Evolutionary conservation across 2,113 vertebrate genomes (phyloP).

Genomic region (Psophia crepitans): DNA sequence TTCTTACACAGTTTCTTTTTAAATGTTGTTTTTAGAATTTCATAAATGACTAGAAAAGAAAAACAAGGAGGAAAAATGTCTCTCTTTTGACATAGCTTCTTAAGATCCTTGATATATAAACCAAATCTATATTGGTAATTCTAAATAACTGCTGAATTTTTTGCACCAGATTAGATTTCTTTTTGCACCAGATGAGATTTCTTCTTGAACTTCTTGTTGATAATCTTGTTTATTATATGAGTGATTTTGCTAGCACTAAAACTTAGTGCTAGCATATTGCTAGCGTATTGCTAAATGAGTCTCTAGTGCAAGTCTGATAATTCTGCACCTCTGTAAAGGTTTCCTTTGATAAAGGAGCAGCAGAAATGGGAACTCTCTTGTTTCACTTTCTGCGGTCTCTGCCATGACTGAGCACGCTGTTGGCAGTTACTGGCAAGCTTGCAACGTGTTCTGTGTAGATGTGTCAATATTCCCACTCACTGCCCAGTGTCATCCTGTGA

Average conservation of each 20-base stretch:
- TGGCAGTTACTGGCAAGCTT: neutral
- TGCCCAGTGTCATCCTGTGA: neutral
- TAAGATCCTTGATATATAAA: neutral
- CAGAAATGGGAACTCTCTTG: neutral
- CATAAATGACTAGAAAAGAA: neutral
- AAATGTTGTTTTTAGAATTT: neutral
- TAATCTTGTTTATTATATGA: neutral
- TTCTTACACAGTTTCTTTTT: neutral
- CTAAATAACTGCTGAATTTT: neutral
- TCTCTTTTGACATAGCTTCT: neutral
- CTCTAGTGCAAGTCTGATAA: neutral
- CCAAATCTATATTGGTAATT: neutral
- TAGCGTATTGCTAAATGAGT: neutral
- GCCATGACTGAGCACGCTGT: neutral
- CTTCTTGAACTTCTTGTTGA: neutral
- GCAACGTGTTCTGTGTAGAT: neutral
- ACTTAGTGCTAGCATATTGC: neutral
- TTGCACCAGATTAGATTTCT: neutral
- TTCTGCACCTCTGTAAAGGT: neutral
- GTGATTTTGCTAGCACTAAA: neutral
- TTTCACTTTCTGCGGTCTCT: neutral
- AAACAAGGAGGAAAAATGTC: neutral
- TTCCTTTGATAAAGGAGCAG: neutral
- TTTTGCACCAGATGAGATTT: neutral
- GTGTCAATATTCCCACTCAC: neutral